phyloP scores from a whole-genome alignment of 2,113 vertebrate species.

The Carettochelys insculpta region DNA sequence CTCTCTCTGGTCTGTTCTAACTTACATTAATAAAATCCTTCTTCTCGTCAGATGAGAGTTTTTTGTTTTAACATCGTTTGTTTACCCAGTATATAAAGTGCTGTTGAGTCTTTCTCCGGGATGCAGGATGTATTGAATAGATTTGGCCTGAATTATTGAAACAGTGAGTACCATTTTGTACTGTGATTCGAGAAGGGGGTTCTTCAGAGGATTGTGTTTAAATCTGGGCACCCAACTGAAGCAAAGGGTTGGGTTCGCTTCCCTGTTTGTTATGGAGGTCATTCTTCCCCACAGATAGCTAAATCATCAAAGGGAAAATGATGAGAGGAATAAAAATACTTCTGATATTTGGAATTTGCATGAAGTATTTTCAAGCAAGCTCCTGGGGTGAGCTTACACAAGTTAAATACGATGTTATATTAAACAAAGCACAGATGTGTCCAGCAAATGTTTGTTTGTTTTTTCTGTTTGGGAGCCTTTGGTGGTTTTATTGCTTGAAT shows the following conservation, averaged over 20 bases:
- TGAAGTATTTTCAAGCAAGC: neutral
- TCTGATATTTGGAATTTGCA: neutral
- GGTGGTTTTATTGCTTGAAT: neutral
- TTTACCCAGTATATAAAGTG: neutral
- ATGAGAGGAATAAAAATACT: neutral
- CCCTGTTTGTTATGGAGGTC: neutral
- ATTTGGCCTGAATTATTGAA: neutral
- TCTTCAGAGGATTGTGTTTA: neutral
- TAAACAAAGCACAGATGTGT: neutral
- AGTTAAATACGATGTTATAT: neutral
- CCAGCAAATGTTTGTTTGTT: neutral
- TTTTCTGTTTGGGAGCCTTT: neutral
- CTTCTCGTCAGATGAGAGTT: neutral
- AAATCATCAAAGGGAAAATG: neutral
- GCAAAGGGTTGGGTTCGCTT: neutral
- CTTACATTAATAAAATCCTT: slow-evolving; percentile 25
- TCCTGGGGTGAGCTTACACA: neutral
- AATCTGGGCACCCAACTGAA: neutral
- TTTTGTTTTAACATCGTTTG: neutral
- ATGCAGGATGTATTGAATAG: neutral
- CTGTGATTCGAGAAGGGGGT: neutral
- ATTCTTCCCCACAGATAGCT: neutral
- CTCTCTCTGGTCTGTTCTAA: slow-evolving; percentile 6
- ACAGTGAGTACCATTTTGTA: neutral
- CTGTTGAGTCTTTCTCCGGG: neutral